A percentile compares a stretch with the other conserved stretches of the same genome.
Conservation (phyloP, 1,140 invertebrate genomes). For the Dendroctonus ponderosae region DNA sequence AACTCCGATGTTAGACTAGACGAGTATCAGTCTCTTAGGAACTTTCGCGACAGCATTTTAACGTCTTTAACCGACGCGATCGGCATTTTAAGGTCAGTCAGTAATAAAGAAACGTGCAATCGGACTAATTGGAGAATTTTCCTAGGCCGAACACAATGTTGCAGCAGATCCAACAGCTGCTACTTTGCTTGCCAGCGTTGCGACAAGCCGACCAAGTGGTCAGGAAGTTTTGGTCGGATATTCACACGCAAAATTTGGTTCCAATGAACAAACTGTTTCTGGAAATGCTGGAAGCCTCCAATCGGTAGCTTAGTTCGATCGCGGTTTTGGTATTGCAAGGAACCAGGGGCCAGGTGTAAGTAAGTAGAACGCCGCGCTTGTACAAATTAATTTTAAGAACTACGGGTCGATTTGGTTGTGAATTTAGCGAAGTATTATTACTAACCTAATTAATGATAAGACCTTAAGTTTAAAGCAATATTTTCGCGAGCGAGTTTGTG, state of each 20-base stretch:
- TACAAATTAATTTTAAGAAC: constrained; percentile 8
- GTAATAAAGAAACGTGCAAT: background rate
- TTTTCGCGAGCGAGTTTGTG: no score
- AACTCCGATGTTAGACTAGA: constrained; percentile 91
- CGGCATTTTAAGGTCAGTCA: constrained; percentile 64
- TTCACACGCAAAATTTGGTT: constrained; percentile 84
- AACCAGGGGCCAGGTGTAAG: constrained; percentile 8
- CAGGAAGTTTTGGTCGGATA: constrained; percentile 84
- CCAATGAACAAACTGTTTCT: constrained; percentile 96
- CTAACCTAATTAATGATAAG: background rate
- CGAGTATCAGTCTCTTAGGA: constrained; percentile 76
- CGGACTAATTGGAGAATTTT: constrained; percentile 34
- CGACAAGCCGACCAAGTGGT: constrained; percentile 86
- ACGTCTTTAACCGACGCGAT: constrained; percentile 84
- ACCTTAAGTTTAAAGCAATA: no score
- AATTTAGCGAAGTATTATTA: constrained; percentile 15
- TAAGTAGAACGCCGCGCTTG: constrained; percentile 1
- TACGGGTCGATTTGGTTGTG: constrained; percentile 18
- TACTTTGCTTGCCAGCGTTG: constrained; percentile 84
- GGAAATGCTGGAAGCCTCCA: constrained; percentile 89
- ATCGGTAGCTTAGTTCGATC: constrained; percentile 51
- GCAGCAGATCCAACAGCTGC: constrained; percentile 77
- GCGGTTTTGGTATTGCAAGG: background rate
- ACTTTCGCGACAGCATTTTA: constrained; percentile 85
- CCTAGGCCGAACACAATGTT: constrained; percentile 64